These are phyloP conservation scores for Notodonta dromedarius DNA, from an alignment of 2,888 invertebrate species.

Conservation along the genomic window DNA sequence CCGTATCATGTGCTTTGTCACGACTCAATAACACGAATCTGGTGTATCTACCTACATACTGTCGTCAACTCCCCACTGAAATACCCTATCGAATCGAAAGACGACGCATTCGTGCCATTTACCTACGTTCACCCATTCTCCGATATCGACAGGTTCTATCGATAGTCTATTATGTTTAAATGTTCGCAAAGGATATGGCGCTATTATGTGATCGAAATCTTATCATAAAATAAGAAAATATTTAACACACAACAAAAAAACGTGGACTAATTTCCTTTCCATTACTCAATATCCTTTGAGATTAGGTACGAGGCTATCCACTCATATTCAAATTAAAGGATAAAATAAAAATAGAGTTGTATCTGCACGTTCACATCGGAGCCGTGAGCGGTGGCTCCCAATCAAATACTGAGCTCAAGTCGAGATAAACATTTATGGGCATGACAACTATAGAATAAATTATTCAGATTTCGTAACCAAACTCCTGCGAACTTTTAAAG, in stretches of 20 bases:
- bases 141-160: not conserved
- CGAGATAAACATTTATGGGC: slow-evolving; percentile 35
- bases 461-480: slow-evolving; percentile 27
- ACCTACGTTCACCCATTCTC: not conserved
- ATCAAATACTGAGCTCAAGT: slow-evolving; percentile 23
- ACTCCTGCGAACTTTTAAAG: slow-evolving; percentile 18
- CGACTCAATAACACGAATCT: slow-evolving; percentile 51
- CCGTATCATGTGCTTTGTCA: slow-evolving; percentile 63
- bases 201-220: slow-evolving; percentile 4
- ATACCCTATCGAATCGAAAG: not conserved
- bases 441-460: slow-evolving; percentile 33
- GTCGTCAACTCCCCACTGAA: not conserved
- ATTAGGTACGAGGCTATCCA: slow-evolving; percentile 6
- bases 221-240: not conserved
- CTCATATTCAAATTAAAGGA: slow-evolving; percentile 5
- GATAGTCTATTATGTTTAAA: not conserved
- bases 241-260: not conserved
- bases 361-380: slow-evolving; percentile 4
- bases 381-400: slow-evolving; percentile 7
- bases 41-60: slow-evolving; percentile 3
- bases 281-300: slow-evolving; percentile 7
- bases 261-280: not conserved
- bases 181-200: not conserved
- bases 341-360: slow-evolving; percentile 6
- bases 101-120: not conserved